These are phyloP conservation scores for Corythornis leucogaster DNA, from an alignment of 2,797 vertebrate species.

Conservation along the genomic window DNA sequence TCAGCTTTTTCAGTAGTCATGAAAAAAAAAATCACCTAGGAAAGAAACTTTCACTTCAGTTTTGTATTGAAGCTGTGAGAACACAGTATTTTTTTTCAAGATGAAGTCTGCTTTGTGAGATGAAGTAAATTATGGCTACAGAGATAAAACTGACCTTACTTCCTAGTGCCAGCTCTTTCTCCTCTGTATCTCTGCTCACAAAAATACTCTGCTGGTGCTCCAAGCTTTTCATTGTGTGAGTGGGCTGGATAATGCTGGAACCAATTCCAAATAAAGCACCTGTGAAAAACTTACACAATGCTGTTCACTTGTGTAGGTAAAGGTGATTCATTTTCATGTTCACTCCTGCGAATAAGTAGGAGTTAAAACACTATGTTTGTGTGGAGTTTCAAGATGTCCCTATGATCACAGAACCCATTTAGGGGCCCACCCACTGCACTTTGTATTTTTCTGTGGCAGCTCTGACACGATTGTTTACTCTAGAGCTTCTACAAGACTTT, in stretches of 20 bases:
- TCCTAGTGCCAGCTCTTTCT: not conserved
- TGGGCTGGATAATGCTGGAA: not conserved
- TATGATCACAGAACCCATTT: slow-evolving; percentile 10
- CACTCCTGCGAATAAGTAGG: not conserved
- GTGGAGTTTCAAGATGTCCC: not conserved
- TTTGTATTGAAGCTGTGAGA: not conserved
- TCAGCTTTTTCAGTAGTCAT: not conserved
- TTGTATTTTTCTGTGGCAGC: not conserved
- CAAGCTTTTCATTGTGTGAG: not conserved
- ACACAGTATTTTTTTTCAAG: not conserved
- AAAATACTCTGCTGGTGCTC: not conserved
- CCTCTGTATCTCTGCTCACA: not conserved
- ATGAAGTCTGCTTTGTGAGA: not conserved
- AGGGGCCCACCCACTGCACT: not conserved
- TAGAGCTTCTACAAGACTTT: not conserved
- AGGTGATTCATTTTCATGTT: slow-evolving; percentile 17
- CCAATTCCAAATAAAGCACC: not conserved
- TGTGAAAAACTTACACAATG: not conserved
- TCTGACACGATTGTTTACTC: not conserved
- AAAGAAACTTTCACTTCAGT: not conserved
- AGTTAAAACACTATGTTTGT: slow-evolving; percentile 4
- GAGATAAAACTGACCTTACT: not conserved
- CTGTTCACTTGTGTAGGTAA: not conserved
- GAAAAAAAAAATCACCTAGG: not conserved
- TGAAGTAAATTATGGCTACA: not conserved